phyloP scores from a whole-genome alignment of 2,113 vertebrate species.

The Dipodomys spectabilis region DNA sequence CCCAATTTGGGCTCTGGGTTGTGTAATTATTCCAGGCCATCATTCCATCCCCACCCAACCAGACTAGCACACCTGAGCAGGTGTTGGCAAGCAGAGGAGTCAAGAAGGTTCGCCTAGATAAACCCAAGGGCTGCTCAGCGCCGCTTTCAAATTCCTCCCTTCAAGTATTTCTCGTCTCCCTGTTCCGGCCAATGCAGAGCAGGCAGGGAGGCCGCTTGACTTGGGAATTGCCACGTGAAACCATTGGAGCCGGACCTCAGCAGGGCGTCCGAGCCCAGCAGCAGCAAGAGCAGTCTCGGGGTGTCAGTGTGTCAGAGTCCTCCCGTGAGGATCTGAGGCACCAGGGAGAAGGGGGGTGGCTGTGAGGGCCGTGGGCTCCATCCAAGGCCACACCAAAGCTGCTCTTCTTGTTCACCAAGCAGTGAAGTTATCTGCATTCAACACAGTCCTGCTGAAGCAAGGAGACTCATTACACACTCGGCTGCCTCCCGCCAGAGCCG shows the following conservation, averaged over 20 bases:
- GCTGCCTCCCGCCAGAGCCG: constrained; percentile 58
- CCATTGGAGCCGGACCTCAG: not conserved
- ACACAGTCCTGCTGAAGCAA: constrained; percentile 74
- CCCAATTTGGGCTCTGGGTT: not conserved
- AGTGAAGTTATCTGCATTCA: constrained; percentile 81
- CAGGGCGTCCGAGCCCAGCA: not conserved
- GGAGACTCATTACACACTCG: constrained; percentile 74
- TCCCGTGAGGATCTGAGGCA: no score
- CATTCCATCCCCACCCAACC: not conserved
- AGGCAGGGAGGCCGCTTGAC: no score
- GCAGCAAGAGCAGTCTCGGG: no score
- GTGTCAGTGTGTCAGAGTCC: no score
- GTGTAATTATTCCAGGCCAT: not conserved
- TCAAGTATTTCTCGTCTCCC: not conserved
- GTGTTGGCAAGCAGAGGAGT: not conserved
- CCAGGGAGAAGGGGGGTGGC: not conserved
- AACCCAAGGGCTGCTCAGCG: not conserved
- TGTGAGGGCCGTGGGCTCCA: not conserved
- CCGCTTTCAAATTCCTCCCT: not conserved
- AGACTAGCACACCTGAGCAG: not conserved
- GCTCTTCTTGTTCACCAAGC: constrained; percentile 69
- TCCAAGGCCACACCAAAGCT: not conserved
- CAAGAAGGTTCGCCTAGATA: not conserved
- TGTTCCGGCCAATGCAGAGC: not conserved
- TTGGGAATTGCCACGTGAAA: no score